A percentile compares a stretch with the other conserved stretches of the same genome.
Conservation (phyloP, 1,140 invertebrate genomes). For the Akabosia matsudoensis region DNA sequence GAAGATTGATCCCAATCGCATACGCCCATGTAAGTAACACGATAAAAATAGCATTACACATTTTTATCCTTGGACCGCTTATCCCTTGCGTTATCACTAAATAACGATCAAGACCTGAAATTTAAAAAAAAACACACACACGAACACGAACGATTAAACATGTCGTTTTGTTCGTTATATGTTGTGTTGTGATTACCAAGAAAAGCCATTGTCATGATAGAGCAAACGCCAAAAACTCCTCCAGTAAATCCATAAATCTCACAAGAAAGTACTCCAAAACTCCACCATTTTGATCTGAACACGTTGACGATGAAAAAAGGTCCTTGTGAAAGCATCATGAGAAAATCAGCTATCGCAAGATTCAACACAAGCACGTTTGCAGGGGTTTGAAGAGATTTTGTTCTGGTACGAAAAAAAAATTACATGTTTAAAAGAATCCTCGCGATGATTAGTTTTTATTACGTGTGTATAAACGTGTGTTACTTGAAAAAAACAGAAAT, state of each 20-base stretch:
- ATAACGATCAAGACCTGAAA: no score
- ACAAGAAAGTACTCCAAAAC: not conserved
- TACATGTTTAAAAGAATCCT: no score
- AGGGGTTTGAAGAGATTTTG: not conserved
- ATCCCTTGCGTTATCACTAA: not conserved
- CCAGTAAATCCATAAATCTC: slow-evolving; percentile 23
- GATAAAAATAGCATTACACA: not conserved
- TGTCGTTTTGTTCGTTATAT: no score
- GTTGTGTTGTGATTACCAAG: no score
- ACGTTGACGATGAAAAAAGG: slow-evolving; percentile 3
- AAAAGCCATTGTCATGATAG: slow-evolving; percentile 4
- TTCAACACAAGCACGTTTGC: slow-evolving; percentile 1
- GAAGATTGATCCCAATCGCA: not conserved
- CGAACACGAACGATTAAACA: no score
- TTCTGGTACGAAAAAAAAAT: no score
- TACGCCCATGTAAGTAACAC: not conserved
- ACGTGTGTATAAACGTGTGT: no score
- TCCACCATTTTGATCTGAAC: not conserved
- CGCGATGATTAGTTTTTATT: no score
- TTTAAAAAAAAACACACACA: no score
- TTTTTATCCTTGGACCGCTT: not conserved
- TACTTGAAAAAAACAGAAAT: not conserved
- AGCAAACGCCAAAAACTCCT: not conserved
- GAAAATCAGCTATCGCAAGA: slow-evolving; percentile 9
- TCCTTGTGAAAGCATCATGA: slow-evolving; percentile 17